phyloP scores from a whole-genome alignment of 1,140 invertebrate genomes.

The Magallana ariakensis region DNA sequence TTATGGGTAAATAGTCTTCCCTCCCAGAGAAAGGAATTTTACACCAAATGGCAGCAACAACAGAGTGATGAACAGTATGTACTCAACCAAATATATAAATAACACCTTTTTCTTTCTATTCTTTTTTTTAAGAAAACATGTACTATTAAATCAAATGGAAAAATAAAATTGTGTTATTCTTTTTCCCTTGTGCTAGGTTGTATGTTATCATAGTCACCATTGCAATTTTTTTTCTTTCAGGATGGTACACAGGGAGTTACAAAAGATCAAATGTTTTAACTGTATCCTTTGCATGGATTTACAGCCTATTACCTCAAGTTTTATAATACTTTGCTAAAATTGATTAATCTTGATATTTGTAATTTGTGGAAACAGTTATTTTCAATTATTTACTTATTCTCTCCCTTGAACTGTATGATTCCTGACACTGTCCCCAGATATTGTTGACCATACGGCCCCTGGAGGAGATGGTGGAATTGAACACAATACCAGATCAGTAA shows the following conservation, averaged over 20 bases:
- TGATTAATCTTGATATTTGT: too few species aligned
- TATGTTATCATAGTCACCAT: background rate
- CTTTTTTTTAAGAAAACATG: too few species aligned
- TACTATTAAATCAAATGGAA: too few species aligned
- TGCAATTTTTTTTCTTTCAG: conserved; percentile 62
- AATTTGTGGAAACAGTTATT: too few species aligned
- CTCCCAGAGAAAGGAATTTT: conserved; percentile 68
- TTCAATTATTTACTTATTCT: too few species aligned
- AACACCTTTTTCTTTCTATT: too few species aligned
- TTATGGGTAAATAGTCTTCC: conserved; percentile 72
- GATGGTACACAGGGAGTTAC: conserved; percentile 65
- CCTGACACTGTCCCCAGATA: background rate
- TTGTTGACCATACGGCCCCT: background rate
- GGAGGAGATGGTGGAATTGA: background rate
- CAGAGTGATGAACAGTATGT: conserved; percentile 6
- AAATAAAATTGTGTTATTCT: too few species aligned
- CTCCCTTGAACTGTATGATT: background rate
- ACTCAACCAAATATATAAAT: too few species aligned
- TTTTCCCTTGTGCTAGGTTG: background rate
- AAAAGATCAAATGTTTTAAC: conserved; percentile 75
- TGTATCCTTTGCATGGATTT: conserved; percentile 69
- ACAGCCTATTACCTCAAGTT: too few species aligned
- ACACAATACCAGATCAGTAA: background rate
- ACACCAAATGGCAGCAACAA: conserved; percentile 55
- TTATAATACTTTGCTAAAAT: too few species aligned